Base-by-base conservation (phyloP, 2,113 vertebrate genomes). In the Thomomys bottae region DNA sequence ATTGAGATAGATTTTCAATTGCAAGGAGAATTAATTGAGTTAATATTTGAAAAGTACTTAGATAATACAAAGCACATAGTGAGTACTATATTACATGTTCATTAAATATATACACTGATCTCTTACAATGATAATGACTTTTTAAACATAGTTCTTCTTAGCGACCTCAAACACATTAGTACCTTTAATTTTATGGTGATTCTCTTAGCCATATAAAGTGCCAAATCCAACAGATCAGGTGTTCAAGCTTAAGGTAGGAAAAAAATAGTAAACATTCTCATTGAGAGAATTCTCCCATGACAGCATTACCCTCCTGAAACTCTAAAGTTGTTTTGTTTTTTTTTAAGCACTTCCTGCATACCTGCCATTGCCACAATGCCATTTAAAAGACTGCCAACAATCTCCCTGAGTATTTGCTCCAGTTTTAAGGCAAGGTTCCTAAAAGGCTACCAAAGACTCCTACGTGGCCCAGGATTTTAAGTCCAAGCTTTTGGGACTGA, bases 321-420 rank as follows among this genome's bases (percentile, higher is more conserved):
- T n/a, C 15, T 6, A 64, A 75, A 30, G 40, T 1, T 54, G 49
- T 45, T 45, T 6, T 7, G 17, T 59, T 6, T 7, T 23, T 59
- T 32, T 28, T 4, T 9, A 40, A 75, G 34, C 4, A 34, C 3
- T 26, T 4, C 38, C 32, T 17, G 4, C 2, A 0, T 21, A 5
- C 2, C 10, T 76, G 20, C 36, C 42, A 66, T 30, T 15, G 36
- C 23, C 38, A 54, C 20, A 0, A 1, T 5, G 8, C 2, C 12
- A 0, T 4, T 23, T 42, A 8, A 20, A 1, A 15, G 63, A 57
- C 9, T 30, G 10, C 40, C 40, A 70, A 5, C 8, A 26, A 32
- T 8, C 11, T 30, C n/a, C 8, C 49, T 6, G 57, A 38, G 2
- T 5, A 3, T 21, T 3, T 30, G 42, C 34, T 45, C 17, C 38